Percentiles rank a stretch among this genome's conserved stretches.
Conservation (phyloP, 2,888 invertebrate species). For the Hemistola chrysoprasaria region DNA sequence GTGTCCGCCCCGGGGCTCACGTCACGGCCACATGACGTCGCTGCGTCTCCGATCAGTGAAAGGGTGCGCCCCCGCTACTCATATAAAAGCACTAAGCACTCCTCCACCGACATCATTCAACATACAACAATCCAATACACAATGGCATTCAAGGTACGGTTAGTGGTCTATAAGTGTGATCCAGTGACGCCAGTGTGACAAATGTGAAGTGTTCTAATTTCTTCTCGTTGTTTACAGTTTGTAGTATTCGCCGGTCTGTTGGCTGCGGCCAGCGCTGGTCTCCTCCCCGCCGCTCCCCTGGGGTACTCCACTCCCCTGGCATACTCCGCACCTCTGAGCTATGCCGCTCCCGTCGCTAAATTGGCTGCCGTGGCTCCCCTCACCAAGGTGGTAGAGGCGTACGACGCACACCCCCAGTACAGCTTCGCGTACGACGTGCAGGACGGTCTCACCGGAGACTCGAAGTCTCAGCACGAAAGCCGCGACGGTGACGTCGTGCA, state of each 20-base stretch:
- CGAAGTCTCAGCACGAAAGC: slow-evolving; percentile 69
- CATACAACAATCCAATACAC: slow-evolving; percentile 59
- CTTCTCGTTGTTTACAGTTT: slow-evolving; percentile 48
- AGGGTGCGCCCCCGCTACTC: slow-evolving; percentile 66
- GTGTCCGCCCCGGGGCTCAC: slow-evolving; percentile 56
- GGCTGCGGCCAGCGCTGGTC: slow-evolving; percentile 61
- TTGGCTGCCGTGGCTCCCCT: slow-evolving; percentile 46
- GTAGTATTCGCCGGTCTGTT: slow-evolving; percentile 62
- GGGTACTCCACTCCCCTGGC: slow-evolving; percentile 45
- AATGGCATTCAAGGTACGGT: slow-evolving; percentile 76
- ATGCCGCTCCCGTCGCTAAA: slow-evolving; percentile 45
- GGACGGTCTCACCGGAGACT: slow-evolving; percentile 76
- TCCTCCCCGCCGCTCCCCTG: slow-evolving; percentile 51
- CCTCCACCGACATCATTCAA: slow-evolving; percentile 66
- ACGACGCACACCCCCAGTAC: slow-evolving; percentile 63
- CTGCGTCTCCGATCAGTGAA: slow-evolving; percentile 56
- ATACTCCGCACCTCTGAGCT: slow-evolving; percentile 48
- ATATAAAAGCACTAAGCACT: slow-evolving; percentile 69
- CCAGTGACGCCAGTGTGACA: slow-evolving; percentile 17
- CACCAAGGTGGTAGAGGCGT: slow-evolving; percentile 52
- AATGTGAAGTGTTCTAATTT: slow-evolving; percentile 15
- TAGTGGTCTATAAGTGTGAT: slow-evolving; percentile 19
- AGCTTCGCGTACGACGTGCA: slow-evolving; percentile 82
- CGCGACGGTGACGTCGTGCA: slow-evolving; percentile 72
- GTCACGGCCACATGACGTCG: slow-evolving; percentile 59